These are phyloP conservation scores for Apostichopus leukothele DNA, from an alignment of 53 echinoderm and acorn worm species.

Conservation along the genomic window DNA sequence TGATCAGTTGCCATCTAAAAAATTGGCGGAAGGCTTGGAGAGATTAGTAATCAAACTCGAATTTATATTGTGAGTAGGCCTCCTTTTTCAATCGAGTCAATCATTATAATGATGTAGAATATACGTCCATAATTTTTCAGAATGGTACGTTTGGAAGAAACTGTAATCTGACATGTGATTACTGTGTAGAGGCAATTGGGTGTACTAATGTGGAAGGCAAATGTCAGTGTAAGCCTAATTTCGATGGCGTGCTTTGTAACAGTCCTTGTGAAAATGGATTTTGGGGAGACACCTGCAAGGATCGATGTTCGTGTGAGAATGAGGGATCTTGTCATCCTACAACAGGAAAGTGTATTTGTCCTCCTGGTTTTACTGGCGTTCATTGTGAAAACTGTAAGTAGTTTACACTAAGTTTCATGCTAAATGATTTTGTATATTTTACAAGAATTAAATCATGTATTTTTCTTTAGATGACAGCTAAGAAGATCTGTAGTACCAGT, in stretches of 20 bases:
- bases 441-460: too few relatives aligned
- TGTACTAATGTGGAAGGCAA: constrained; percentile 73
- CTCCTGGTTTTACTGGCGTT: constrained; percentile 58
- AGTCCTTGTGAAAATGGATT: constrained; percentile 58
- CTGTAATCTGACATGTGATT: constrained; percentile 60
- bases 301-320: constrained; percentile 64
- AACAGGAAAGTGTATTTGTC: constrained; percentile 69
- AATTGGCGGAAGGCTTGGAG: too few relatives aligned
- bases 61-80: too few relatives aligned
- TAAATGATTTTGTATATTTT: too few relatives aligned
- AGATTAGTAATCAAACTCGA: too few relatives aligned
- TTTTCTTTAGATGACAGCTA: too few relatives aligned
- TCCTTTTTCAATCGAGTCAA: too few relatives aligned
- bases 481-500: too few relatives aligned
- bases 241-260: constrained; percentile 50
- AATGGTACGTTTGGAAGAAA: constrained; percentile 59
- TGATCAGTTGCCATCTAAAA: too few relatives aligned
- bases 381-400: constrained; percentile 57
- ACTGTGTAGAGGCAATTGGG: constrained; percentile 61
- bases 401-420: too few relatives aligned
- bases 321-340: constrained; percentile 67
- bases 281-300: constrained; percentile 62
- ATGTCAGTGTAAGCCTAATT: constrained; percentile 56
- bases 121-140: constrained; percentile 15
- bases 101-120: too few relatives aligned